Base-by-base conservation (phyloP, 2,113 vertebrate genomes). In the Geococcyx californianus region DNA sequence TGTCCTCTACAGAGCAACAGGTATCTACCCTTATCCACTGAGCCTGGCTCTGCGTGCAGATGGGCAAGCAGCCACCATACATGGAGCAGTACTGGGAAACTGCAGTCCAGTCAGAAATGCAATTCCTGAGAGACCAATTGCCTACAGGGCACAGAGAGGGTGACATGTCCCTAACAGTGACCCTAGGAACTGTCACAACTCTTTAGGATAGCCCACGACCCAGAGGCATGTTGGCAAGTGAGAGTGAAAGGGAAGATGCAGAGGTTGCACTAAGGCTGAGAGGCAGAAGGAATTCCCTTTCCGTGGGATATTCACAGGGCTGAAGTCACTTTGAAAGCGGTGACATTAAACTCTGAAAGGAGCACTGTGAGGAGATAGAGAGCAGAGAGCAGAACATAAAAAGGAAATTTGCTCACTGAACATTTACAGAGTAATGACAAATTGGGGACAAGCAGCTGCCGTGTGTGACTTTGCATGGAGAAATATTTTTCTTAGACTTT, bases 401-500 rank as follows among this genome's bases (percentile, higher is more conserved):
- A 75, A 80, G 38, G 28, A 5, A 3, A 4, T 76, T 55, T 95
- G 16, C 23, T 91, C 14, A n/a, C 40, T 1, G 2, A 66, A 18
- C 9, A 10, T 25, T 69, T 60, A 51, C 25, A 49, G 29, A 52
- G 28, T 51, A 60, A 54, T 81, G 64, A 73, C 49, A 83, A 95
- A 83, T 0, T 79, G 15, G 20, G 60, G 36, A 72, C 60, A 68
- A 7, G n/a, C 24, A 33, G 13, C 47, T 85, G 47, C 20, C 2
- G 0, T 44, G 20, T 49, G 24, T n/a, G 28, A 73, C 67, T 49
- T 31, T 80, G n/a, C 2, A 3, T 16, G 14, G 12, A 92, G 54
- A 66, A 94, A 49, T 44, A 83, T 34, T 86, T 88, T 76, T 52
- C 45, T 90, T 47, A 40, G 33, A 7, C 13, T 81, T 94, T 67